Conservation (phyloP, 2,113 vertebrate species). For the Fregata magnificens region DNA sequence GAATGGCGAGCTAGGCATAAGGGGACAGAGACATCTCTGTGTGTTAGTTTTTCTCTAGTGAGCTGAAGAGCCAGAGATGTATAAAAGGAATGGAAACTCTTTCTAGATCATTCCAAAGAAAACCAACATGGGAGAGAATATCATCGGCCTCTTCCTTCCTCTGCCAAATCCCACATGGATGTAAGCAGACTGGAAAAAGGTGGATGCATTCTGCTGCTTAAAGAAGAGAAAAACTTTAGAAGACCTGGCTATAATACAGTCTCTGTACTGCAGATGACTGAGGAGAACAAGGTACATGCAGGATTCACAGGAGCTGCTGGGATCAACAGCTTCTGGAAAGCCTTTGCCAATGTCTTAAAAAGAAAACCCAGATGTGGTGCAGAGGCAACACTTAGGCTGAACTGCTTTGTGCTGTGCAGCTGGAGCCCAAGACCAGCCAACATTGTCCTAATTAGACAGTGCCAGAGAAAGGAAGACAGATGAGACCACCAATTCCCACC, state of each 20-base stretch:
- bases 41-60: neutral
- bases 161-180: neutral
- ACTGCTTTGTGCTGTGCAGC: neutral
- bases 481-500: too few relatives aligned
- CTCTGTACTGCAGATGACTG: neutral
- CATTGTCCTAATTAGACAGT: too few relatives aligned
- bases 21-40: neutral
- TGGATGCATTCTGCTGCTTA: neutral
- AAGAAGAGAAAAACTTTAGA: neutral
- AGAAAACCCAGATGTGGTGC: neutral
- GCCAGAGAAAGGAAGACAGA: too few relatives aligned
- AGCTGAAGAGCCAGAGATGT: neutral
- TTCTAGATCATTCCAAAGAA: neutral
- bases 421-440: neutral
- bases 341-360: neutral
- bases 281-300: neutral
- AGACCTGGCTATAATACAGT: neutral
- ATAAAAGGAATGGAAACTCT: neutral
- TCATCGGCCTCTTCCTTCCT: neutral
- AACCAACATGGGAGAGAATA: neutral
- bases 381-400: neutral
- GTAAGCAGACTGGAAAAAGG: neutral
- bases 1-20: neutral
- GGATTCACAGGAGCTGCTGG: neutral
- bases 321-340: conserved; percentile 8